Base-by-base conservation (phyloP, 2,797 vertebrate genomes). In the Hybognathus amarus region DNA sequence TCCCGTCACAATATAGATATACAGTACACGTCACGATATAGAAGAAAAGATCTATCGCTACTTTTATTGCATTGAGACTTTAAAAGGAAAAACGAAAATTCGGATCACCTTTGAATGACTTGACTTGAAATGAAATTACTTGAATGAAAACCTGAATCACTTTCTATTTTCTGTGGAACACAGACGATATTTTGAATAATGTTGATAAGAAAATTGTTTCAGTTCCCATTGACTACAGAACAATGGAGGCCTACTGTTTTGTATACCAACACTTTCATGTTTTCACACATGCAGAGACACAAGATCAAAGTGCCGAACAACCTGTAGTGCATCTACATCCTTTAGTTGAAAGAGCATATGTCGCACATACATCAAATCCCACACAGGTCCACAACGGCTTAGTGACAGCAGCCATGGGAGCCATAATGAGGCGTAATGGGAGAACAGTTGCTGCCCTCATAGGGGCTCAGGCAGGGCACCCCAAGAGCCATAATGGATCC, bases 371-470 rank as follows among this genome's bases (percentile, higher is more conserved):
- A 90, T 95, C 92, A 93, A 85, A 87, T 90, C 87, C 89, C 90
- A 78, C 85, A 88, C 88, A 86, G 90, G 89, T 90, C 81, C 88
- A 86, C 83, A 84, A 89, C 78, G 90, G 91, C 92, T 92, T 90
- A 87, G 92, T 87, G 87, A 92, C 89, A 85, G 89, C 90, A 94
- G 93, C 90, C 93, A 86, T 88, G 92, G 93, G 93, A 94, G 93
- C 91, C 11, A 88, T 95, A 94, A 95, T 92, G 90, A 92, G 88
- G 90, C 89, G 87, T 95, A 94, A 94, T 93, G 92, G 89, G 83
- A 91, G 89, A 91, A 92, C 87, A 79, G 91, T 89, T 89, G 91
- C 91, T 91, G 92, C 89, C 91, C 91, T 88, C 84, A 76, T 90
- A 90, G 91, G 90, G 88, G 89, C 87, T 92, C 91, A 85, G 90